phyloP scores from a whole-genome alignment of 2,797 vertebrate species.

The Thripadectes ignobilis region DNA sequence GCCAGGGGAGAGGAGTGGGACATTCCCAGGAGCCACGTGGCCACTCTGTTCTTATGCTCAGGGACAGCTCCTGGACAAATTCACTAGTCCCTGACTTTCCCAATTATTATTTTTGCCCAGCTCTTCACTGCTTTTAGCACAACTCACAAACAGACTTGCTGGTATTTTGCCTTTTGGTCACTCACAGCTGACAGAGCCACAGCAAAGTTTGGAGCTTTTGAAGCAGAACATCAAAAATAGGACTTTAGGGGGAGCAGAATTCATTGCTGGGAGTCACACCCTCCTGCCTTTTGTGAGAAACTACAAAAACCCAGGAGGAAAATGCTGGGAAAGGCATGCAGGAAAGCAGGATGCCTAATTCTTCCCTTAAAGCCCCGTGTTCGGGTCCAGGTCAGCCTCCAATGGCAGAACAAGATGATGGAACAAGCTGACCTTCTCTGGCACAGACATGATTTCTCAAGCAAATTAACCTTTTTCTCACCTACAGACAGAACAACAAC shows the following conservation, averaged over 20 bases:
- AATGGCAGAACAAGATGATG: slow-evolving; percentile 52
- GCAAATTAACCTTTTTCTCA: slow-evolving; percentile 72
- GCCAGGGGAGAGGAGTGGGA: background rate
- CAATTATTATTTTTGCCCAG: background rate
- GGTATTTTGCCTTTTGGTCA: background rate
- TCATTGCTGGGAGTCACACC: background rate
- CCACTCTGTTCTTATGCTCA: accelerated
- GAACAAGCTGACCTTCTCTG: slow-evolving; percentile 71
- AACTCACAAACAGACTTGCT: background rate
- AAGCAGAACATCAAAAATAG: background rate
- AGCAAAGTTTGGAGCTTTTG: background rate
- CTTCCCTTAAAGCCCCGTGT: background rate
- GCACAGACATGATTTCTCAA: slow-evolving; percentile 68
- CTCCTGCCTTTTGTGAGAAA: slow-evolving; percentile 9
- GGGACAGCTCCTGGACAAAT: no score
- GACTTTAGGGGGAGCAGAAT: background rate
- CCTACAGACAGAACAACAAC: slow-evolving; percentile 58
- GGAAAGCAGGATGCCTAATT: slow-evolving; percentile 40
- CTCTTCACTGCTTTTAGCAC: background rate
- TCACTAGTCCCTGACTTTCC: background rate
- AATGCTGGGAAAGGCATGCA: background rate
- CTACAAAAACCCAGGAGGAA: background rate
- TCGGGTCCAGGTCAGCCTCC: slow-evolving; percentile 51
- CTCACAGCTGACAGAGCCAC: background rate
- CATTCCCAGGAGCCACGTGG: background rate